Conservation (phyloP, 2,888 invertebrate species). For the Conistra vaccinii region DNA sequence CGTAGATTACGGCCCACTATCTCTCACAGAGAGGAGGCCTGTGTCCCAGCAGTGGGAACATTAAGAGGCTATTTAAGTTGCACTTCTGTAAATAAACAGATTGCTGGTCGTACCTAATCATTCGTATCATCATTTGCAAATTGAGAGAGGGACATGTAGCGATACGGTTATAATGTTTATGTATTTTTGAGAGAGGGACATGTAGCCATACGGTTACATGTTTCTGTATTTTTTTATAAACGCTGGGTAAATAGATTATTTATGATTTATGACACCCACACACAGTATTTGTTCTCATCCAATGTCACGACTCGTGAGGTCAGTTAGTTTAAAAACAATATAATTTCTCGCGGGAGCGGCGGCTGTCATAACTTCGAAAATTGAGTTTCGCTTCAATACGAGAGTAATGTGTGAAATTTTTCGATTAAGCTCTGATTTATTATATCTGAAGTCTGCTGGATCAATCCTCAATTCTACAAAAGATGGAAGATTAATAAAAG, state of each 20-base stretch:
- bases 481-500: constrained; percentile 36
- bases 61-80: no score
- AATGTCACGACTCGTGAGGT: constrained; percentile 35
- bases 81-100: background rate
- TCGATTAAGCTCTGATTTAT: constrained; percentile 50
- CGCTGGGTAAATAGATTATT: background rate
- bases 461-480: constrained; percentile 13
- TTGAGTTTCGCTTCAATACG: constrained; percentile 55
- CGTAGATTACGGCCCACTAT: no score
- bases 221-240: background rate
- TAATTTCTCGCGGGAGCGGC: constrained; percentile 63
- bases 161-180: background rate
- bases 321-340: constrained; percentile 59
- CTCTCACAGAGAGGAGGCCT: no score
- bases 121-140: background rate
- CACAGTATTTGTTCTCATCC: constrained; percentile 6
- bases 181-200: background rate
- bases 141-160: background rate
- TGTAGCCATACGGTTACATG: background rate
- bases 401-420: constrained; percentile 48
- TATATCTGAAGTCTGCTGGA: constrained; percentile 21
- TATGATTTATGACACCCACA: constrained; percentile 26
- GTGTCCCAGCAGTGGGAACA: no score
- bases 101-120: background rate
- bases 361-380: constrained; percentile 64